Conservation (phyloP, 2,888 invertebrate species). For the Meiosimyza platycephala region DNA sequence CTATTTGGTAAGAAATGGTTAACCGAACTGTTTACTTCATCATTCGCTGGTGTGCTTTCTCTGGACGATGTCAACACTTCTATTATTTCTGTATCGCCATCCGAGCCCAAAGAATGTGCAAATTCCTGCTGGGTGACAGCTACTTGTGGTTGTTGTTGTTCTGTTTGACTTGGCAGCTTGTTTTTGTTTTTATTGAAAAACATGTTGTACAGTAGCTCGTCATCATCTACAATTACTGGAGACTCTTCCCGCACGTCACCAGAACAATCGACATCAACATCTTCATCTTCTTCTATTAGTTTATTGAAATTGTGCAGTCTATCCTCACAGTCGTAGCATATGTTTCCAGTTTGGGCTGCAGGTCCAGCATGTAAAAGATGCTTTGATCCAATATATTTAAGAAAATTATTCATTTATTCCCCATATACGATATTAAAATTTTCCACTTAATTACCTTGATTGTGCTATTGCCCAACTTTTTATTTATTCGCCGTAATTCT, state of each 20-base stretch:
- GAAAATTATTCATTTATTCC: background rate
- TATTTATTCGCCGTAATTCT: slow-evolving; percentile 44
- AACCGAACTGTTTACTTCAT: background rate
- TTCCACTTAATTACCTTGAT: slow-evolving; percentile 6
- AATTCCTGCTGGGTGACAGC: slow-evolving; percentile 22
- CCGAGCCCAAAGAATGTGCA: slow-evolving; percentile 34
- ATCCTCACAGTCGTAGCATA: slow-evolving; percentile 48
- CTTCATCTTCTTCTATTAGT: slow-evolving; percentile 39
- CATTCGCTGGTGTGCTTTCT: slow-evolving; percentile 45
- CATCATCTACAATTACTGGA: slow-evolving; percentile 49
- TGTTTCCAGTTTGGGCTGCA: slow-evolving; percentile 41
- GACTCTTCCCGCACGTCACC: slow-evolving; percentile 36
- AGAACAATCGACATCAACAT: slow-evolving; percentile 35
- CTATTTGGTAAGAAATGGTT: background rate
- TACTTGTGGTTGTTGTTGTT: slow-evolving; percentile 24
- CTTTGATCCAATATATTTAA: slow-evolving; percentile 22
- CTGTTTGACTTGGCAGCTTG: background rate
- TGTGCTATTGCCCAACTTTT: slow-evolving; percentile 38
- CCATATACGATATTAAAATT: slow-evolving; percentile 10
- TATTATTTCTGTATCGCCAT: slow-evolving; percentile 45
- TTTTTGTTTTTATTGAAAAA: slow-evolving; percentile 32
- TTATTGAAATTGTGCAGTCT: slow-evolving; percentile 48
- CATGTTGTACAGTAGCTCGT: slow-evolving; percentile 45
- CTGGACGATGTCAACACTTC: slow-evolving; percentile 46
- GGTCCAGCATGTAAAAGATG: slow-evolving; percentile 38